Evolutionary conservation across 1,140 invertebrate species (phyloP).

Genomic region (Pseudachorutes palmiensis): DNA sequence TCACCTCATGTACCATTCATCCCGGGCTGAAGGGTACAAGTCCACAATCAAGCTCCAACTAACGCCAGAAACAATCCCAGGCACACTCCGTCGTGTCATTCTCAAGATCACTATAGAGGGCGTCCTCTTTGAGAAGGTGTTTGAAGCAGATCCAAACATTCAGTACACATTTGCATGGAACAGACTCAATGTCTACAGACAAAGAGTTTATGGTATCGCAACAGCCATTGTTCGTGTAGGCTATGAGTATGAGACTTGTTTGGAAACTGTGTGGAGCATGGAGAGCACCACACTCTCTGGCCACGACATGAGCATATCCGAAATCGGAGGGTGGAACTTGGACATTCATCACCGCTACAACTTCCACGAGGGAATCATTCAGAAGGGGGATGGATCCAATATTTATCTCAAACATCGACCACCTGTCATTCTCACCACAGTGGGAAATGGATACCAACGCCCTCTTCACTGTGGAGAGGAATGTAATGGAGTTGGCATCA

Average conservation of each 20-base stretch:
- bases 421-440: constrained; percentile 76
- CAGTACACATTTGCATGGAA: constrained; percentile 97
- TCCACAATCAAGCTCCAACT: constrained; percentile 90
- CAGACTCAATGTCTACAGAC: constrained; percentile 86
- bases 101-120: constrained; percentile 88
- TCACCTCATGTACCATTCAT: constrained; percentile 91
- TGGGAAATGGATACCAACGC: constrained; percentile 85
- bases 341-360: constrained; percentile 96
- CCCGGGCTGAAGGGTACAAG: constrained; percentile 78
- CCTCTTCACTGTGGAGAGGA: constrained; percentile 66
- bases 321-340: constrained; percentile 92
- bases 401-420: constrained; percentile 92
- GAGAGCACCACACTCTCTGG: constrained; percentile 90
- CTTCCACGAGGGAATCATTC: constrained; percentile 92
- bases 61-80: constrained; percentile 73
- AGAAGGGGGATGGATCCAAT: constrained; percentile 94
- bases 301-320: constrained; percentile 91
- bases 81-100: constrained; percentile 73
- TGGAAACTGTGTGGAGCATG: constrained; percentile 88
- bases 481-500: constrained; percentile 71
- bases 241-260: constrained; percentile 88
- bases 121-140: constrained; percentile 80
- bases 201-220: constrained; percentile 84
- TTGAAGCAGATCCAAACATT: constrained; percentile 90
- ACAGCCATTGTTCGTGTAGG: constrained; percentile 89